Evolutionary conservation across 2,113 vertebrate genomes (phyloP).

Genomic region (Tyrannus savana): DNA sequence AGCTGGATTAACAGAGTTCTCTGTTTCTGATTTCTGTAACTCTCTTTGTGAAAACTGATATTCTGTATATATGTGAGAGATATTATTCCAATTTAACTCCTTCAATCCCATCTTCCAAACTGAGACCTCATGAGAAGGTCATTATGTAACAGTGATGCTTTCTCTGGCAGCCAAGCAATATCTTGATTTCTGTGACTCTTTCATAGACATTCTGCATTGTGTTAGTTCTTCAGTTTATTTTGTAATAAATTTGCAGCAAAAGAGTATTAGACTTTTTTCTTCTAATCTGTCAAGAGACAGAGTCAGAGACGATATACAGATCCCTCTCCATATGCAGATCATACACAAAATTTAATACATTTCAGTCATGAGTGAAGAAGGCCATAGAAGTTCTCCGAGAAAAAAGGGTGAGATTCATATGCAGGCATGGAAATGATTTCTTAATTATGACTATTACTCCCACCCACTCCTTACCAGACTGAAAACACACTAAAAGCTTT

Average conservation of each 20-base stretch:
- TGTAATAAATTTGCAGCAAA: neutral
- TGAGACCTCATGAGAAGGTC: neutral
- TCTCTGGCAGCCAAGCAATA: neutral
- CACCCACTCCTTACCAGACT: neutral
- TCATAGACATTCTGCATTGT: neutral
- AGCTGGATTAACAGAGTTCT: neutral
- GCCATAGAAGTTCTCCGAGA: neutral
- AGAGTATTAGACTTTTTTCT: neutral
- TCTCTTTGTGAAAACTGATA: neutral
- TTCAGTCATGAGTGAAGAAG: neutral
- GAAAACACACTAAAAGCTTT: neutral
- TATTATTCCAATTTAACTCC: neutral
- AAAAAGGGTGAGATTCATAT: neutral
- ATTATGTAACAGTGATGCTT: neutral
- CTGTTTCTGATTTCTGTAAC: neutral
- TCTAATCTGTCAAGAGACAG: neutral
- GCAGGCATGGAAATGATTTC: neutral
- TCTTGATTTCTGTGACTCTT: neutral
- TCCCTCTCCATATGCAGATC: neutral
- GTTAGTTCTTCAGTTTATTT: neutral
- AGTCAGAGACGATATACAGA: neutral
- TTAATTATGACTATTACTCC: neutral
- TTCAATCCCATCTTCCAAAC: neutral
- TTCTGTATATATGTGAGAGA: neutral
- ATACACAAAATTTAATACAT: neutral